A percentile compares a stretch with the other conserved stretches of the same genome.
Conservation (phyloP, 2,113 vertebrate genomes). For the Acanthochromis polyacanthus region DNA sequence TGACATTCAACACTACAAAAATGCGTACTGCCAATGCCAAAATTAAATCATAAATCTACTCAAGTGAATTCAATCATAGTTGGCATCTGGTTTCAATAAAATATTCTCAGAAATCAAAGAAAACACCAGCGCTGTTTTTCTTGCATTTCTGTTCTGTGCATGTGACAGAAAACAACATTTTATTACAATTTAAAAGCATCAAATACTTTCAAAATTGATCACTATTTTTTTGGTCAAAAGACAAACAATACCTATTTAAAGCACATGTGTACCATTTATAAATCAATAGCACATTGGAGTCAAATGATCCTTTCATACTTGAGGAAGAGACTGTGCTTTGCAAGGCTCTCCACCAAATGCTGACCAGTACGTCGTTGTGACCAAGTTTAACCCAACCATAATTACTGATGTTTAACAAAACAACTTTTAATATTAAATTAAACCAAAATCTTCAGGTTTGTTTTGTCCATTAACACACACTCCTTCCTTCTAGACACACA, state of each 20-base stretch:
- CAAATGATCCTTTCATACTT: neutral
- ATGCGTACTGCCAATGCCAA: no score
- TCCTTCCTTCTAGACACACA: neutral
- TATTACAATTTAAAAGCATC: slow-evolving; percentile 13
- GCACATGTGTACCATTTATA: neutral
- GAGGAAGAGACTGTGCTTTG: neutral
- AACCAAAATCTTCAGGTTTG: neutral
- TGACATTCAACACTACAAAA: no score
- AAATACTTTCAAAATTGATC: slow-evolving; percentile 5
- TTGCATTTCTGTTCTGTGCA: neutral
- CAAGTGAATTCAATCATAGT: no score
- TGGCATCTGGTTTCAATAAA: neutral
- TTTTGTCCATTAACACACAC: slow-evolving; percentile 27
- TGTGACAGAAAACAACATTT: neutral
- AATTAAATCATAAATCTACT: no score
- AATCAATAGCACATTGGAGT: neutral
- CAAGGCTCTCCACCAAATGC: slow-evolving; percentile 1
- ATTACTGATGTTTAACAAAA: slow-evolving; percentile 18
- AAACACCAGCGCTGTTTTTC: neutral
- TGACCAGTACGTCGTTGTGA: neutral
- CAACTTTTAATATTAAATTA: slow-evolving; percentile 13
- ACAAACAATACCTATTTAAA: neutral
- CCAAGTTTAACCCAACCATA: neutral
- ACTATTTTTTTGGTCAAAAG: neutral
- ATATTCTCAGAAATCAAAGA: neutral